A percentile compares a stretch with the other conserved stretches of the same genome.
Conservation (phyloP, 2,888 invertebrate genomes). For the Polymixis lichenea region DNA sequence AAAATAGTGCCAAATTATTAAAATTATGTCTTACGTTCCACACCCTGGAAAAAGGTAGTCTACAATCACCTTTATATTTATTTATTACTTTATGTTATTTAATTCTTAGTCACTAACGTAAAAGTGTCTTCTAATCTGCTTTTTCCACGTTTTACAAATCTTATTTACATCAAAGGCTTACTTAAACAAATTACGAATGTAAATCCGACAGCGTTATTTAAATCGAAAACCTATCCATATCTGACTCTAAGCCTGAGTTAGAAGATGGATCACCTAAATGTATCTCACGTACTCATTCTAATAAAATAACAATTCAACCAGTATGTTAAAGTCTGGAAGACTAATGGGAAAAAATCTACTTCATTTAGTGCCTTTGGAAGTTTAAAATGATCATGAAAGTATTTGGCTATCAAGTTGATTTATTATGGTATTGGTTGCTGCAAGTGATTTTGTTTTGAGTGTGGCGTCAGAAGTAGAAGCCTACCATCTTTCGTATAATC, state of each 20-base stretch:
- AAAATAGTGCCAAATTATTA: background rate
- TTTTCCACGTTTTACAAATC: conserved; percentile 12
- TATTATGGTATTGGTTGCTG: background rate
- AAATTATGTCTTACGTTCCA: background rate
- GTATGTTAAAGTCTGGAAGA: conserved; percentile 4
- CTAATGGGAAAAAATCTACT: conserved; percentile 25
- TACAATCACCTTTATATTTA: background rate
- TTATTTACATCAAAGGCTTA: conserved; percentile 21
- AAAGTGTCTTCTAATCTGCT: background rate
- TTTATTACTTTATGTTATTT: background rate
- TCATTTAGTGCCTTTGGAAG: conserved; percentile 16
- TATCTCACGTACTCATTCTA: conserved; percentile 10
- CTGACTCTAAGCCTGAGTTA: conserved; percentile 1
- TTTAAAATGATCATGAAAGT: conserved; percentile 16
- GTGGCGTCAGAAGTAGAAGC: background rate
- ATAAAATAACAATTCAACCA: conserved; percentile 29
- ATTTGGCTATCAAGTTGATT: background rate
- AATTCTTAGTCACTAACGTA: background rate
- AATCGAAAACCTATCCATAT: conserved; percentile 35
- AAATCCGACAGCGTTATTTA: conserved; percentile 18
- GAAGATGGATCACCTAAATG: conserved; percentile 48
- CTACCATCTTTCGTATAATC: background rate
- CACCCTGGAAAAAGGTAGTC: background rate
- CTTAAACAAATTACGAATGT: conserved; percentile 25
- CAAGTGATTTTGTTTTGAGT: background rate